Base-by-base conservation (phyloP, 23 tunicate genomes). In the Phallusia fumigata region DNA sequence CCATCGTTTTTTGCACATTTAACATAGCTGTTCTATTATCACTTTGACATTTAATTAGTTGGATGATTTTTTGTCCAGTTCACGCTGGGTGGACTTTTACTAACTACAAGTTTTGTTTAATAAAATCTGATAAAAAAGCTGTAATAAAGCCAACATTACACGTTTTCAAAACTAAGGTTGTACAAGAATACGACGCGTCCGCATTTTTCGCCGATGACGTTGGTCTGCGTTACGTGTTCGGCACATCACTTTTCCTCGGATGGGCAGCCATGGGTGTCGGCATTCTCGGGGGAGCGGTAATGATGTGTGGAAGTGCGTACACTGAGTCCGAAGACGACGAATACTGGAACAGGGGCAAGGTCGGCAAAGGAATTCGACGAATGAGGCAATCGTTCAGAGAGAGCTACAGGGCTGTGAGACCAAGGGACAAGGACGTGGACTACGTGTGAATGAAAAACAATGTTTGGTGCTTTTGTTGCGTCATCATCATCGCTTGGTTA, bases 261-360 rank as follows among this genome's bases (percentile, higher is more conserved):
- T 97, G 99, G 99, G 95, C 86, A 18, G 95, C 97, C 53, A 88
- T 97, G 89, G 83, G 76, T 24, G 79, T 92, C n/a, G 88, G 86
- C 22, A 22, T 86, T 18, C 28, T 90, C 44, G 99, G 95, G 24
- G 93, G 96, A 50, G 86, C 88, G 32, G 36, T 94, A 15, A 86
- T 85, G 85, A 76, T 79, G 75, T 94, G 98, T 76, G 98, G 98
- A 64, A 89, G 94, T 73, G 77, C 74, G 6, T 75, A 77, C 35
- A 87, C 82, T 26, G 98, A 89, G 32, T 26, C 40, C 32, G 94
- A 89, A 8, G 86, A 89, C 21, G 94, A 89, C 24, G 94, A 84
- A 31, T 89, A 89, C 80, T 84, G 86, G 88, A 84, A 82, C 58
- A 84, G 65, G 50, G 88, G 94, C 33, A 30, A 33, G 18, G 82